Evolutionary conservation across 2,113 vertebrate species (phyloP), one percentile per base, ranked within the genome.

Genomic region (Phyllostomus discolor): DNA sequence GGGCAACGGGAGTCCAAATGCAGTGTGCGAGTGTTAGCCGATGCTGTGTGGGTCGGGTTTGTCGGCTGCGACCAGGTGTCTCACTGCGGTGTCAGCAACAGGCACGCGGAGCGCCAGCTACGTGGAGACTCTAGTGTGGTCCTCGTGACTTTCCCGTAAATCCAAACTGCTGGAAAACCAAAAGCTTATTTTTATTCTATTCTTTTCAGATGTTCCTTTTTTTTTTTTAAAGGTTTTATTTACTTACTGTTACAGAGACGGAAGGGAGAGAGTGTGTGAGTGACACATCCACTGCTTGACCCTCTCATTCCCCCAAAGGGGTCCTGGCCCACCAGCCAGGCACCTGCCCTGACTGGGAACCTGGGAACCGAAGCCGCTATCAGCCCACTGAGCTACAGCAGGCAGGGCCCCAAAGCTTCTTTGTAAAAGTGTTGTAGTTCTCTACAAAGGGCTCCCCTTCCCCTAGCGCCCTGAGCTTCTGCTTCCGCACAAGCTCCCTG

Each of bases 1-100:
- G 80, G 38, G 33, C 26, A 80, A 57, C 50, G 28, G 12, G 78
- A 38, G 57, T 57, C 78, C 38, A 22, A 62, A 43, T 7, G 20
- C 31, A 33, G 57, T 24, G 46, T 15, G 14, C 4, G 38, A 11
- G 9, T 33, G 17, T 22, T 24, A 14, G 41, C 46, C 48, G 19
- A 38, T 8, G 31, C 24, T 2, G 48, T 15, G 7, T 67, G 7
- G 4, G 5, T 33, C 1, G 11, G 6, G 19, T 7, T 43, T 50
- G 38, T 11, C 43, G 7, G 4, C 10, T 17, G 41, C 33, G 84
- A 31, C 57, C 54, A 38, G 0, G 22, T 5, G 33, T 5, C 69
- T 22, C 7, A 7, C n/a, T 20, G 17, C 70, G 62, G 3, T 46
- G 64, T 46, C 50, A 82, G 15, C 7, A 10, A 48, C 6, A 10